Evolutionary conservation across 1,140 invertebrate genomes (phyloP).

Genomic region (Mizuhopecten yessoensis): DNA sequence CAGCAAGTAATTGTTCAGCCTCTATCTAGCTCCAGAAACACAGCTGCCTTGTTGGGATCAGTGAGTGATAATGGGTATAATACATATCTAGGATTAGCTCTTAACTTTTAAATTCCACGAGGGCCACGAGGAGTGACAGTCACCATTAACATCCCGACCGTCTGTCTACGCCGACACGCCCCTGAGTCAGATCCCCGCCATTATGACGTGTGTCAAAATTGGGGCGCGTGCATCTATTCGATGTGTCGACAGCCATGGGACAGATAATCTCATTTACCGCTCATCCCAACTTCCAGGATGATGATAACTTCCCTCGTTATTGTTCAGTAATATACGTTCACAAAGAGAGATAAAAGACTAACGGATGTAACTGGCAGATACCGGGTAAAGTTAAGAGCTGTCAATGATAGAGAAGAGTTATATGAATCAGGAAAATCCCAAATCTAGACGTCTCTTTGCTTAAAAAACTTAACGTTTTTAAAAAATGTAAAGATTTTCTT

Average conservation of each 20-base stretch:
- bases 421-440: too few relatives aligned
- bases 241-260: neutral
- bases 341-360: too few relatives aligned
- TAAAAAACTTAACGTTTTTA: too few relatives aligned
- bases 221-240: neutral
- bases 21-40: neutral
- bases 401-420: too few relatives aligned
- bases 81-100: neutral
- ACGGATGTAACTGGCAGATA: too few relatives aligned
- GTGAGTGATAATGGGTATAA: neutral
- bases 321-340: neutral
- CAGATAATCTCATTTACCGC: neutral
- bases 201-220: conserved; percentile 21
- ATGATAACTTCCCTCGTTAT: neutral
- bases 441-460: too few relatives aligned
- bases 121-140: neutral
- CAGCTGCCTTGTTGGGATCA: neutral
- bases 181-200: neutral
- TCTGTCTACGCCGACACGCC: neutral
- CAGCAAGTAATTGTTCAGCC: neutral
- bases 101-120: neutral
- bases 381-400: too few relatives aligned
- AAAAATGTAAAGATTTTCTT: too few relatives aligned
- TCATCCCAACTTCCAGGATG: neutral
- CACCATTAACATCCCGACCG: neutral